Evolutionary conservation across 2,113 vertebrate genomes (phyloP).

Genomic region (Eublepharis macularius): DNA sequence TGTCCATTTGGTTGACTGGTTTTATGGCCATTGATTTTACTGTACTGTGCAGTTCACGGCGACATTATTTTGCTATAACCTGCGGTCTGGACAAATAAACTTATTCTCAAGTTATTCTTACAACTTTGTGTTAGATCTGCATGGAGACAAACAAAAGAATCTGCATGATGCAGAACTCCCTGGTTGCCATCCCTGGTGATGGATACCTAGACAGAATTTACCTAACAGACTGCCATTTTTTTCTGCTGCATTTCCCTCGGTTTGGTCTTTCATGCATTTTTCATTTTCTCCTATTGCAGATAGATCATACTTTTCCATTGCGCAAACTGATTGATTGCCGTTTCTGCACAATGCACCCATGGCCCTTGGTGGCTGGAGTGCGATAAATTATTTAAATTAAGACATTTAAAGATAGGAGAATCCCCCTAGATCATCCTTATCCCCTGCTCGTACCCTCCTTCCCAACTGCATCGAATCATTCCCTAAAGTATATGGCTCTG

Average conservation of each 20-base stretch:
- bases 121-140: neutral
- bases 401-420: neutral
- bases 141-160: slow-evolving; percentile 32
- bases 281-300: slow-evolving; percentile 10
- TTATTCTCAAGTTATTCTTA: neutral
- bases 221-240: neutral
- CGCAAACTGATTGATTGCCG: neutral
- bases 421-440: neutral
- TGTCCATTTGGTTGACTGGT: neutral
- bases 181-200: neutral
- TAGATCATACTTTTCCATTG: neutral
- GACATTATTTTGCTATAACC: neutral
- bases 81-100: neutral
- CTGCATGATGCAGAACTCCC: slow-evolving; percentile 15
- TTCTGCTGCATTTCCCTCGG: neutral
- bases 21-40: neutral
- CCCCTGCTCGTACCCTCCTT: neutral
- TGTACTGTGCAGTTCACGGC: neutral
- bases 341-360: neutral
- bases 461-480: slow-evolving; percentile 22
- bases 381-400: slow-evolving; percentile 32
- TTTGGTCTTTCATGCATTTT: slow-evolving; percentile 31
- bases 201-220: neutral
- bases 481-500: neutral
- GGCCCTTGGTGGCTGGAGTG: neutral